Evolutionary conservation across 1,140 invertebrate species (phyloP), one percentile per base, ranked within the genome.

Genomic region (Drosophila oshimai): DNA sequence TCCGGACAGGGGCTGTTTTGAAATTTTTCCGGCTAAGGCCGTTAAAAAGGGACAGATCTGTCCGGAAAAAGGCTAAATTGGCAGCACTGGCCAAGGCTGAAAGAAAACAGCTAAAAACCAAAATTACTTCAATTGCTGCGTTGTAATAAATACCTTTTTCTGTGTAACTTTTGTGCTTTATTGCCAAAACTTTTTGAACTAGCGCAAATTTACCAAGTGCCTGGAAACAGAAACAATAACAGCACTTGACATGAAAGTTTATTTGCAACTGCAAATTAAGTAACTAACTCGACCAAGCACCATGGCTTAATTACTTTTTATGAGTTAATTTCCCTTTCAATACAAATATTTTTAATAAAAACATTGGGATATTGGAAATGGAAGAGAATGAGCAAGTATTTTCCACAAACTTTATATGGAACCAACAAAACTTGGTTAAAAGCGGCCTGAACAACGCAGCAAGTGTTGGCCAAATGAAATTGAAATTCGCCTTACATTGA

Each of bases 201-300:
- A 49, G 54, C 20, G 65, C 57, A 74, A 83, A 74, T 83, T 84
- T 74, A 47, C 84, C 71, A 84, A 83, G 78, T 83, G 78, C 33
- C 33, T 26, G 36, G 46, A 50, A 17, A 72, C 54, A 28, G 45
- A 18, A 69, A 34, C 44, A 72, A 65, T 37, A 84, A 53, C 54
- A 57, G 62, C 58, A 70, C 44, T 79, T 57, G 68, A 72, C 67
- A 87, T 69, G 81, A 87, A 87, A 87, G 81, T 87, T 87, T 87
- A 87, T 87, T 87, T 79, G 81, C 81, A 87, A 87, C 81, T 87
- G 81, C 83, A 87, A 87, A 87, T 87, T 79, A 87, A 87, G 81
- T 87, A 87, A 87, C 81, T 87, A 86, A 86, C 81, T 86, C 73
- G 75, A 50, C 73, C 72, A 87, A 81, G 81, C 81, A 87, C 87